These are phyloP conservation scores for Olivierus martensii DNA, from an alignment of 1,140 invertebrate genomes.

Conservation along the genomic window DNA sequence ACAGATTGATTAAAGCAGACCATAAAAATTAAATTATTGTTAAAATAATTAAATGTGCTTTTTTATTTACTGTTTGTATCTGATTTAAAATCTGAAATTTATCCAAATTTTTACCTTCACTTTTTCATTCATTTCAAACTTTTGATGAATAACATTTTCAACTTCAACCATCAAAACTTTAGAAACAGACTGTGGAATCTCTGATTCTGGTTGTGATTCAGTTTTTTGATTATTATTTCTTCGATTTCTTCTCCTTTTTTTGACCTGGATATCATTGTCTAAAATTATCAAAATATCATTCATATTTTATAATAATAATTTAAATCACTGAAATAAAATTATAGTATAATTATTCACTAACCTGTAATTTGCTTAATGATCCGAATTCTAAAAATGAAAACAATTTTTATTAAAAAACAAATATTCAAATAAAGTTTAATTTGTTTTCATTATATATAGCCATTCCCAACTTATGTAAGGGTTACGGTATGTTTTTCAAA, in stretches of 20 bases:
- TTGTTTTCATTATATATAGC: too few relatives aligned
- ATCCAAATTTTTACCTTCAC: constrained; percentile 51
- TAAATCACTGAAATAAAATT: too few relatives aligned
- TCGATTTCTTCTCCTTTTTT: constrained; percentile 12
- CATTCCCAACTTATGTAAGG: too few relatives aligned
- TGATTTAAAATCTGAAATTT: too few relatives aligned
- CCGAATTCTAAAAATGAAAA: constrained; percentile 15
- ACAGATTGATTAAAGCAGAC: too few relatives aligned
- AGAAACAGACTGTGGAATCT: constrained; percentile 18
- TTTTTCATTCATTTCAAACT: constrained; percentile 83
- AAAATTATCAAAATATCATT: too few relatives aligned
- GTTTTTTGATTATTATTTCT: constrained; percentile 20
- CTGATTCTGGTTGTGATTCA: constrained; percentile 6
- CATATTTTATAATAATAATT: too few relatives aligned
- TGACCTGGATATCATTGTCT: constrained; percentile 4
- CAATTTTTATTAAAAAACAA: background rate
- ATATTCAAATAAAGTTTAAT: too few relatives aligned
- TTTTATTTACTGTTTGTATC: too few relatives aligned
- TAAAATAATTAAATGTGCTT: too few relatives aligned
- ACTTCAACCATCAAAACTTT: constrained; percentile 83
- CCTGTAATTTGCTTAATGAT: constrained; percentile 19
- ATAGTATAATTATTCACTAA: background rate
- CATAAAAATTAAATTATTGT: too few relatives aligned
- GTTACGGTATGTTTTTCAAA: too few relatives aligned
- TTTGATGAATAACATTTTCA: constrained; percentile 81